phyloP scores from a whole-genome alignment of 2,888 invertebrate genomes.

The Xestia c-nigrum region DNA sequence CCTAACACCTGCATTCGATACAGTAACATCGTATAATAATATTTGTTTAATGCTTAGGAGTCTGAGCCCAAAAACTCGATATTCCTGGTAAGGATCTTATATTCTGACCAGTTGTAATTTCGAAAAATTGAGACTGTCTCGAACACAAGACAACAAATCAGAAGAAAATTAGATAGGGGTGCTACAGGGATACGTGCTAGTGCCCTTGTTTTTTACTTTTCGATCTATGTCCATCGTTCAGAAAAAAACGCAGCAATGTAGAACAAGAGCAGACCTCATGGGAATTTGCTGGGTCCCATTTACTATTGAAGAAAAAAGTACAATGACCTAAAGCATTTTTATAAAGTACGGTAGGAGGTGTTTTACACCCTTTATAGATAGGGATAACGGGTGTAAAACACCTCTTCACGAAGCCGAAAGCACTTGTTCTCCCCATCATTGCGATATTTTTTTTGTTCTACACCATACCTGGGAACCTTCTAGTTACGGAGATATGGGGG shows the following conservation, averaged over 20 bases:
- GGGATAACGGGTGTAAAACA: no score
- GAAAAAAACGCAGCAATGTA: not conserved
- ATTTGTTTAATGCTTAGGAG: not conserved
- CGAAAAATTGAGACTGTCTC: not conserved
- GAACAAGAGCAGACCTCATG: not conserved
- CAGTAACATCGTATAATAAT: not conserved
- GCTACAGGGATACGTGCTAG: conserved; percentile 23
- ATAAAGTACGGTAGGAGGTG: not conserved
- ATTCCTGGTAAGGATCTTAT: no score
- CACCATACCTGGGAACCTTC: no score
- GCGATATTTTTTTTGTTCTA: no score
- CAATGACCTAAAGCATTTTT: not conserved
- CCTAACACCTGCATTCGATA: conserved; percentile 3
- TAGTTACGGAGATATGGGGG: no score
- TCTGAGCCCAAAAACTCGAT: not conserved
- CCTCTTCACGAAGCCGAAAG: no score
- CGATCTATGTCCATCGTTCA: not conserved
- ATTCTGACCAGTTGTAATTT: not conserved
- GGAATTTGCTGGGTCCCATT: not conserved
- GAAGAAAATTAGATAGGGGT: not conserved
- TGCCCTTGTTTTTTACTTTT: not conserved
- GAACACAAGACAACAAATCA: not conserved
- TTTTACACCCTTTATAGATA: no score
- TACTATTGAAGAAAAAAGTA: not conserved
- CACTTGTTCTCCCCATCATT: no score